Conservation (phyloP, 2,113 vertebrate species). For the Rynchops niger region DNA sequence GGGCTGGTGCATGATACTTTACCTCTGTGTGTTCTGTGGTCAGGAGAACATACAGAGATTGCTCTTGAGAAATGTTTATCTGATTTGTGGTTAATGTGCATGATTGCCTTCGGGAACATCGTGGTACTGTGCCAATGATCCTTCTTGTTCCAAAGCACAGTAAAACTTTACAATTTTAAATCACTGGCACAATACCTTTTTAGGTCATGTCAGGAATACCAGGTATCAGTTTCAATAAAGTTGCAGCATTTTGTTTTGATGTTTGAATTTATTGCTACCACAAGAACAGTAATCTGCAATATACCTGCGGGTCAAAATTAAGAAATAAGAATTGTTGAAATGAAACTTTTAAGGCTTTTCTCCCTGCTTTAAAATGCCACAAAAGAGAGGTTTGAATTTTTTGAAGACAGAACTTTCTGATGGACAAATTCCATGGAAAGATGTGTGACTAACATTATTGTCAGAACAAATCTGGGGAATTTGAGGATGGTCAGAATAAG, state of each 20-base stretch:
- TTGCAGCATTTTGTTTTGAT: conserved; percentile 26
- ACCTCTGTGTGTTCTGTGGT: not conserved
- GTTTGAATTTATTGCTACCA: conserved; percentile 32
- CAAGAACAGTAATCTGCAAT: conserved; percentile 3
- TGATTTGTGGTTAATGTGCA: conserved; percentile 21
- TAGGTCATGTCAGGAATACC: conserved; percentile 27
- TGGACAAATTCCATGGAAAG: not conserved
- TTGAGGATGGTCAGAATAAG: not conserved
- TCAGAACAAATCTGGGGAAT: not conserved
- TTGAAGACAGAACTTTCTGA: not conserved
- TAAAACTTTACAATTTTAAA: conserved; percentile 31
- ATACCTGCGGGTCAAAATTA: conserved; percentile 19
- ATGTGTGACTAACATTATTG: not conserved
- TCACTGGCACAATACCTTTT: conserved; percentile 11
- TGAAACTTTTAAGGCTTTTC: not conserved
- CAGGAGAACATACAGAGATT: not conserved
- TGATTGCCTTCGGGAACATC: not conserved
- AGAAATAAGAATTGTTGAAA: not conserved
- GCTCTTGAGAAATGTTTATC: conserved; percentile 37
- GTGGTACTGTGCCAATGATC: not conserved
- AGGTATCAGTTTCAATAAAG: conserved; percentile 12
- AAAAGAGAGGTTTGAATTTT: not conserved
- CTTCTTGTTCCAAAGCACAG: conserved; percentile 1
- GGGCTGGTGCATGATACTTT: not conserved
- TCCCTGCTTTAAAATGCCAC: not conserved